phyloP scores from a whole-genome alignment of 2,888 invertebrate species.

The Cerastis leucographa region DNA sequence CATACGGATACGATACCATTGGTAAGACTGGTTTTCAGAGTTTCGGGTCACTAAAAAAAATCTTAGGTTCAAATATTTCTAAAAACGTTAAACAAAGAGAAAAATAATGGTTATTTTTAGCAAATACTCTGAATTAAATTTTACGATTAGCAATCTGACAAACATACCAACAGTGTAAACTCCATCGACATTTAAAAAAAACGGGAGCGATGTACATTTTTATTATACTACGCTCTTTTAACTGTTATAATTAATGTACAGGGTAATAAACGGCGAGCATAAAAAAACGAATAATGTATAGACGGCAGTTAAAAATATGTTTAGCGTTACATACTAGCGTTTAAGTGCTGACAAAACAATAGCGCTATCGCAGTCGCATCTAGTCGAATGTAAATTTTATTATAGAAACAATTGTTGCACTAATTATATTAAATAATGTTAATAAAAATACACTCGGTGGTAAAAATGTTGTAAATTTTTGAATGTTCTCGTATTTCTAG shows the following conservation, averaged over 20 bases:
- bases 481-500: not conserved
- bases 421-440: slow-evolving; percentile 66
- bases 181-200: slow-evolving; percentile 68
- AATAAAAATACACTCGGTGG: slow-evolving; percentile 33
- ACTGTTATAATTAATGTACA: slow-evolving; percentile 86
- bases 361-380: slow-evolving; percentile 61
- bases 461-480: slow-evolving; percentile 23
- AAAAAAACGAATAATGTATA: slow-evolving; percentile 68
- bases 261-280: slow-evolving; percentile 82
- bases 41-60: too few relatives aligned
- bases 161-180: slow-evolving; percentile 50
- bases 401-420: slow-evolving; percentile 66
- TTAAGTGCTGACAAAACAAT: slow-evolving; percentile 71
- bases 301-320: slow-evolving; percentile 70
- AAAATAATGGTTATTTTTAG: slow-evolving; percentile 3
- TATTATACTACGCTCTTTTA: slow-evolving; percentile 85
- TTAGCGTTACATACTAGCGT: slow-evolving; percentile 62
- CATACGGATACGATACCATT: not conserved
- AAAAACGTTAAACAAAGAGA: not conserved
- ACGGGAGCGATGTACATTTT: slow-evolving; percentile 83
- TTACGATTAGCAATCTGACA: slow-evolving; percentile 20
- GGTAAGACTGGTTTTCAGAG: not conserved
- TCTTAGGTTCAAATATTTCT: not conserved
- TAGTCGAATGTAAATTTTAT: slow-evolving; percentile 62
- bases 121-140: not conserved